Conservation (phyloP, 2,797 vertebrate species). For the Melanotaenia parkinsoni region DNA sequence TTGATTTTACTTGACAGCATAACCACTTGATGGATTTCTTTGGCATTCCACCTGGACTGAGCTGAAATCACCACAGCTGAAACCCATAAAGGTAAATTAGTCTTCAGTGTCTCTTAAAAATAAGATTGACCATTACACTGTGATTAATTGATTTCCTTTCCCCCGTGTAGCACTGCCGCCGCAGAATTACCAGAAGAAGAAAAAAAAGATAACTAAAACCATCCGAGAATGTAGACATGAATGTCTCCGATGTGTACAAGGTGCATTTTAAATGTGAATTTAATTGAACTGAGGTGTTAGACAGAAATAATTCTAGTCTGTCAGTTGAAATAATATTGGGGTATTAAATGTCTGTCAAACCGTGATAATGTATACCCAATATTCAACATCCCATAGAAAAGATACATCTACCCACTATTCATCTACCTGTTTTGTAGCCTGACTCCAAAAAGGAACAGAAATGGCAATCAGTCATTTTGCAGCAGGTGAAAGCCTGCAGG, state of each 20-base stretch:
- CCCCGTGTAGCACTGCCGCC: conserved; percentile 6
- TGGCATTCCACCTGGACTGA: conserved; percentile 36
- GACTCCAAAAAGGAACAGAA: conserved; percentile 62
- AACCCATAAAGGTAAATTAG: conserved; percentile 1
- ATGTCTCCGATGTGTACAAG: conserved; percentile 28
- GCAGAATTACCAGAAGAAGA: not conserved
- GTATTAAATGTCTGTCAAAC: conserved; percentile 72
- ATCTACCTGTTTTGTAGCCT: conserved; percentile 47
- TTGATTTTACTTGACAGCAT: conserved; percentile 70
- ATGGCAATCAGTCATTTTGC: conserved; percentile 64
- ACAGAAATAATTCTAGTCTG: conserved; percentile 47
- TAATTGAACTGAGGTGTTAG: conserved; percentile 4
- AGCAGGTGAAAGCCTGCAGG: conserved; percentile 54
- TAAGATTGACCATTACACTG: conserved; percentile 17
- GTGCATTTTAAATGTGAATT: conserved; percentile 23
- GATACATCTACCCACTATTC: conserved; percentile 53
- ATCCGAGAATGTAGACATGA: conserved; percentile 8
- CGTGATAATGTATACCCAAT: conserved; percentile 46
- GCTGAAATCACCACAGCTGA: conserved; percentile 23
- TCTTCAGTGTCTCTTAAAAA: not conserved
- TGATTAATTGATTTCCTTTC: conserved; percentile 50
- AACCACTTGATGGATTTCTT: conserved; percentile 70
- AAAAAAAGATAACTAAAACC: conserved; percentile 6
- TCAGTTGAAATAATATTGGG: conserved; percentile 53
- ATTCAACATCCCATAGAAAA: conserved; percentile 47